phyloP scores from a whole-genome alignment of 2,888 invertebrate genomes.

The Germaria angustata region DNA sequence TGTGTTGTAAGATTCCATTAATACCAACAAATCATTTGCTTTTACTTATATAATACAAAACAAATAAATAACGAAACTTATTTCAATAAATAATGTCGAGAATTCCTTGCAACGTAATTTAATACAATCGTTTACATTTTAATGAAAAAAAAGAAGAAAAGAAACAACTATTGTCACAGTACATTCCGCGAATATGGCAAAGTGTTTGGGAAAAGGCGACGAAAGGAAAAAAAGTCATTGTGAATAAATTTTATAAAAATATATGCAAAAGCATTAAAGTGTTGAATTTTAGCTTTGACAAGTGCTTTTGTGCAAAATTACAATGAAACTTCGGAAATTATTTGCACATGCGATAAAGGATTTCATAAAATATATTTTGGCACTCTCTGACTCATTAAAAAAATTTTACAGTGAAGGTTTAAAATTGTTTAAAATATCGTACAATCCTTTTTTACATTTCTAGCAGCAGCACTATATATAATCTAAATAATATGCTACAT shows the following conservation, averaged over 20 bases:
- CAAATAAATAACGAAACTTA: conserved; percentile 19
- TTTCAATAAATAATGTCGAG: conserved; percentile 22
- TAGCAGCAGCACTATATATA: too few species aligned
- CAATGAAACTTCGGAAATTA: conserved; percentile 8
- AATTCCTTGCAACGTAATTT: neutral
- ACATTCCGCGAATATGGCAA: neutral
- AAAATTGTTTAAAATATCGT: too few species aligned
- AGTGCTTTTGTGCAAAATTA: conserved; percentile 29
- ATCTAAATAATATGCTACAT: too few species aligned
- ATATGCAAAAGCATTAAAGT: conserved; percentile 32
- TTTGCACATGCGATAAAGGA: conserved; percentile 13
- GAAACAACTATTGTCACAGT: conserved; percentile 24
- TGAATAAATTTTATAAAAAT: neutral
- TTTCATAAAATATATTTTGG: conserved; percentile 23
- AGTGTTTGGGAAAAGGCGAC: neutral
- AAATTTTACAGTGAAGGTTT: neutral
- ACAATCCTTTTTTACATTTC: too few species aligned
- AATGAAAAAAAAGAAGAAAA: too few species aligned
- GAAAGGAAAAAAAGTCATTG: neutral
- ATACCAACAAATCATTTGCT: neutral
- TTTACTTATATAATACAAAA: neutral
- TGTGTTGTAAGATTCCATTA: conserved; percentile 11
- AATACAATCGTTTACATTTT: neutral
- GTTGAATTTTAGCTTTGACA: conserved; percentile 54
- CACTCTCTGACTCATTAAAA: neutral